A percentile compares a stretch with the other conserved stretches of the same genome.
Evolutionary conservation across 2,888 invertebrate species (phyloP).

Genomic region (Frankliniella intonsa): DNA sequence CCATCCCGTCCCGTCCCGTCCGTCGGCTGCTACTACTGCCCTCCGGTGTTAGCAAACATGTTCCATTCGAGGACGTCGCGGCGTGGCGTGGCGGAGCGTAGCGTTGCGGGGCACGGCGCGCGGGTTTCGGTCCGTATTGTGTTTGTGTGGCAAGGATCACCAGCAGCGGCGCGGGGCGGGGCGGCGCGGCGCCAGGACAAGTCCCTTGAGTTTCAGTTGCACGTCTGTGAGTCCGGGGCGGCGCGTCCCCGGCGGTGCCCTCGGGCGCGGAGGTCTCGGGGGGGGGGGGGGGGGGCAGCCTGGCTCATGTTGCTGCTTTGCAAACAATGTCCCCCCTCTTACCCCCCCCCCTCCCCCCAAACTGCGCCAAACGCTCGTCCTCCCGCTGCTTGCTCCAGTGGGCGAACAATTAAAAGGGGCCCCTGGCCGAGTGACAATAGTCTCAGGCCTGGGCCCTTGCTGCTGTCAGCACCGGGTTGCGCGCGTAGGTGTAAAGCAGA

Average conservation of each 20-base stretch:
- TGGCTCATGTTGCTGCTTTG: neutral
- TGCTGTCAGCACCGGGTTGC: too few species aligned
- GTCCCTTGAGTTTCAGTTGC: too few species aligned
- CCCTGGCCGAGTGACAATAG: neutral
- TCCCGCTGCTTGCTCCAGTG: neutral
- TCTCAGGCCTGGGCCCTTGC: too few species aligned
- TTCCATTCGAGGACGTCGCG: too few species aligned
- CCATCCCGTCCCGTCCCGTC: too few species aligned
- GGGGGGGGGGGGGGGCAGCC: too few species aligned
- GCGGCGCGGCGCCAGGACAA: too few species aligned
- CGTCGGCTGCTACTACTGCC: too few species aligned
- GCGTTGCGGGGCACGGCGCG: neutral
- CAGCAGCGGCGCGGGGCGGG: neutral
- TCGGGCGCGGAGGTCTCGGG: too few species aligned
- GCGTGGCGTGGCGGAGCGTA: neutral
- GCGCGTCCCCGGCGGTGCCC: neutral
- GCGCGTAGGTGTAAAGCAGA: too few species aligned
- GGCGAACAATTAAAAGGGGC: conserved; percentile 2
- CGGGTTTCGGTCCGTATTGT: neutral
- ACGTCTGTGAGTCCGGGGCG: neutral
- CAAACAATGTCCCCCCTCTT: conserved; percentile 3
- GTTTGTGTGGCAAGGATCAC: conserved; percentile 19
- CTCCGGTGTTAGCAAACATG: neutral
- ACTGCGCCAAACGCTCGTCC: neutral
- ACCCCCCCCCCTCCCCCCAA: neutral